Conservation (phyloP, 1,140 invertebrate species). For the Bicyclus anynana region DNA sequence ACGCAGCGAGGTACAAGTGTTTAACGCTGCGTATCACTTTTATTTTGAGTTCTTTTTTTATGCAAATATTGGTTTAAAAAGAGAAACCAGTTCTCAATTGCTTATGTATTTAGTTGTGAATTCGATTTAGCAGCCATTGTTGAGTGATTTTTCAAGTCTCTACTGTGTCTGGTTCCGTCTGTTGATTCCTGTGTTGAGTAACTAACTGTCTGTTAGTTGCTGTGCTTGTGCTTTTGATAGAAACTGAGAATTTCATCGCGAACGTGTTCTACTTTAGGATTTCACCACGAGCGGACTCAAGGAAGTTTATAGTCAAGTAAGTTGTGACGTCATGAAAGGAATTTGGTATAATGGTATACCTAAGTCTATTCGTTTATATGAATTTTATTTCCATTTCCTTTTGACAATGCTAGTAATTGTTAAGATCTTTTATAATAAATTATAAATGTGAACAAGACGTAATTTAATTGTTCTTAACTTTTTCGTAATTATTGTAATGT, state of each 20-base stretch:
- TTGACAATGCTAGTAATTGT: too few species aligned
- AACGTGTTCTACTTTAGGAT: constrained; percentile 71
- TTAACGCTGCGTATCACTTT: constrained; percentile 43
- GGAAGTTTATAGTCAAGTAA: constrained; percentile 74
- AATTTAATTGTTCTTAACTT: not conserved
- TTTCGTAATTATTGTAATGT: not conserved
- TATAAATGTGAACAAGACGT: too few species aligned
- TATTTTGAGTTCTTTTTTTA: constrained; percentile 65
- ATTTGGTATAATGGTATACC: not conserved
- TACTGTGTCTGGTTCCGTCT: constrained; percentile 31
- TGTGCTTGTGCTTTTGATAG: constrained; percentile 70
- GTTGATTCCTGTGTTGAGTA: constrained; percentile 59
- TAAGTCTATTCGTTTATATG: not conserved
- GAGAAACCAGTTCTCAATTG: constrained; percentile 52
- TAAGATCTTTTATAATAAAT: too few species aligned
- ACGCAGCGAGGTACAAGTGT: constrained; percentile 63
- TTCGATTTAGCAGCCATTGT: constrained; percentile 28
- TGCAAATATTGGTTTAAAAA: constrained; percentile 43
- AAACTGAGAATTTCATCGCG: constrained; percentile 64
- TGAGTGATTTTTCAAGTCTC: constrained; percentile 15
- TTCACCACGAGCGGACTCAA: constrained; percentile 75
- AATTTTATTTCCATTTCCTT: too few species aligned
- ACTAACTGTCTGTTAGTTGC: constrained; percentile 70
- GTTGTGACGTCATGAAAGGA: constrained; percentile 30
- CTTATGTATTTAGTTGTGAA: constrained; percentile 36